Conservation (phyloP, 1,140 invertebrate genomes). For the Aphaenogaster rudis region DNA sequence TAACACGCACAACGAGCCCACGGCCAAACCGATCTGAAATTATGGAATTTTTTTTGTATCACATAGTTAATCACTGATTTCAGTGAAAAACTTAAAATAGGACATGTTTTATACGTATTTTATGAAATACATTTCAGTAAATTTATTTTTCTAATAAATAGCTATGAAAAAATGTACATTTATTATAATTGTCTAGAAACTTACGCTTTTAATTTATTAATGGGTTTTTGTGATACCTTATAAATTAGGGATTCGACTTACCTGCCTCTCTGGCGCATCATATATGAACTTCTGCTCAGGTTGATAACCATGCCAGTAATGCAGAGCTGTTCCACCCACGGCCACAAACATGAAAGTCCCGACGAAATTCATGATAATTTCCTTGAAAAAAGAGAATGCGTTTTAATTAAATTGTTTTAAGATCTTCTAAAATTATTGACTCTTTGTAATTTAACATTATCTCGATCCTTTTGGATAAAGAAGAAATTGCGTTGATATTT, state of each 20-base stretch:
- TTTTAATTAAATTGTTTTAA: slow-evolving; percentile 1
- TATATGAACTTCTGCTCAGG: slow-evolving; percentile 91
- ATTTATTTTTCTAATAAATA: background rate
- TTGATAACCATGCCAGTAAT: slow-evolving; percentile 95
- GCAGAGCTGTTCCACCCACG: slow-evolving; percentile 93
- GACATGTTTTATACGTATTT: background rate
- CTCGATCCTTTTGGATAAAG: background rate
- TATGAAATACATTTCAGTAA: background rate
- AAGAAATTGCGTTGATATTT: background rate
- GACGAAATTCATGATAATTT: slow-evolving; percentile 95
- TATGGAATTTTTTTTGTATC: background rate
- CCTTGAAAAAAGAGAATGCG: slow-evolving; percentile 87
- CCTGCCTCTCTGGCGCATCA: slow-evolving; percentile 90
- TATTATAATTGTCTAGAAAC: background rate
- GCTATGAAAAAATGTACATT: background rate
- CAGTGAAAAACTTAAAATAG: background rate
- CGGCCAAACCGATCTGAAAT: slow-evolving; percentile 91
- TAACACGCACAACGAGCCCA: slow-evolving; percentile 92
- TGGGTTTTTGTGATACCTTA: background rate
- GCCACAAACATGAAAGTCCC: slow-evolving; percentile 94
- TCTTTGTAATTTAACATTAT: background rate
- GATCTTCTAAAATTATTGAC: background rate
- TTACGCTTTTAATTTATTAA: background rate
- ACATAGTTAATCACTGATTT: background rate
- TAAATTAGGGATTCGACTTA: slow-evolving; percentile 77